phyloP scores from a whole-genome alignment of 2,888 invertebrate genomes.

The Glyphotaelius pellucidus region DNA sequence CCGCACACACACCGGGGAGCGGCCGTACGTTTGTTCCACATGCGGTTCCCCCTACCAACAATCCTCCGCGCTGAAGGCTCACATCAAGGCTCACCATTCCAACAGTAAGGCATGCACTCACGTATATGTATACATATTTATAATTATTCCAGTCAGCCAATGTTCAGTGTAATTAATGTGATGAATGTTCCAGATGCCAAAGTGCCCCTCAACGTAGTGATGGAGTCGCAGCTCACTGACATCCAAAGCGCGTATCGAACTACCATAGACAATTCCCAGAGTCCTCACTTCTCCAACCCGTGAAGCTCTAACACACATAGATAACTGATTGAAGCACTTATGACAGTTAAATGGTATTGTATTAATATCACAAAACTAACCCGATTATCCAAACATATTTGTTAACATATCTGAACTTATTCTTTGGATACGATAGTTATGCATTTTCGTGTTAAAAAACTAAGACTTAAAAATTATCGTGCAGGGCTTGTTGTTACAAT shows the following conservation, averaged over 20 bases:
- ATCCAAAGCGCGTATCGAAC: not conserved
- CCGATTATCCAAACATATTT: not conserved
- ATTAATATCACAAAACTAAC: too few species aligned
- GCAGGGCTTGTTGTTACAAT: too few species aligned
- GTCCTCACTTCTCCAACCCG: not conserved
- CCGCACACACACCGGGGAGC: slow-evolving; percentile 73
- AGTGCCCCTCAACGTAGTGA: not conserved
- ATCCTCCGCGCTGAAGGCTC: slow-evolving; percentile 75
- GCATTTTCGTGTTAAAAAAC: not conserved
- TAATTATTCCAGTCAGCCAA: too few species aligned
- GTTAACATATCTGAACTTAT: not conserved
- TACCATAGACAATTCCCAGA: not conserved
- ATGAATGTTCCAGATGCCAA: not conserved
- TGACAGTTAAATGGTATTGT: not conserved
- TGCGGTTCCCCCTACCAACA: slow-evolving; percentile 78
- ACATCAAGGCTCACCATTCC: slow-evolving; percentile 73
- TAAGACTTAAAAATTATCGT: too few species aligned
- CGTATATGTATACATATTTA: too few species aligned
- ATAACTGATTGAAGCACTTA: not conserved
- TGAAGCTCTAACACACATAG: not conserved
- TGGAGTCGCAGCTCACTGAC: not conserved
- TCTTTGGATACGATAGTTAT: not conserved
- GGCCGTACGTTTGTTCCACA: slow-evolving; percentile 72
- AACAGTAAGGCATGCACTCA: not conserved
- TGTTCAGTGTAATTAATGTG: not conserved